A percentile compares a stretch with the other conserved stretches of the same genome.
Evolutionary conservation across 2,113 vertebrate genomes (phyloP).

Genomic region (Ascaphus truei): DNA sequence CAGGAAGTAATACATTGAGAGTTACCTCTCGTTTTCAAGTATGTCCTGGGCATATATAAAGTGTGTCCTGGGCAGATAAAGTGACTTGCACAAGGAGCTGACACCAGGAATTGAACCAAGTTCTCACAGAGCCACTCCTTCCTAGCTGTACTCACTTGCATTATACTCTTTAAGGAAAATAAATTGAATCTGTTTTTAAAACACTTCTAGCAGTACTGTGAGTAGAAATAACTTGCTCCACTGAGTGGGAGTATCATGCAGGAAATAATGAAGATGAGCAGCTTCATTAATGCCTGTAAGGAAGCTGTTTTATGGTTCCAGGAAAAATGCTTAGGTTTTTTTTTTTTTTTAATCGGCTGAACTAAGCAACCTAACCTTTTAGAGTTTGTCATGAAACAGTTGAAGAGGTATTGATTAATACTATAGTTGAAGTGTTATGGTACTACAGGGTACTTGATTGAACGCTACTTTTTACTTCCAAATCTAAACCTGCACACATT

Average conservation of each 20-base stretch:
- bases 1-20: too few species aligned
- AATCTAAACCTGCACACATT: too few species aligned
- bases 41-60: too few species aligned
- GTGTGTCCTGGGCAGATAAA: too few species aligned
- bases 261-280: conserved; percentile 37
- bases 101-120: too few species aligned
- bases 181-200: conserved; percentile 38
- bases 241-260: conserved; percentile 37
- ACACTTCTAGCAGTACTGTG: conserved; percentile 21
- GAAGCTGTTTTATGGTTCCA: conserved; percentile 27
- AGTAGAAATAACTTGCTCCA: conserved; percentile 35
- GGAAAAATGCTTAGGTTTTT: conserved; percentile 22
- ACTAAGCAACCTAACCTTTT: neutral
- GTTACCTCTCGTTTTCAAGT: too few species aligned
- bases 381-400: neutral
- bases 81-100: too few species aligned
- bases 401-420: neutral
- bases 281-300: conserved; percentile 37
- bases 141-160: neutral
- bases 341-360: conserved; percentile 12
- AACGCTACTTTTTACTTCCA: too few species aligned
- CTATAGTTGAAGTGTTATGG: neutral
- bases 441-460: neutral
- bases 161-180: conserved; percentile 16
- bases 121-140: too few species aligned